phyloP scores from a whole-genome alignment of 1,140 invertebrate species.

The Archivesica marissinica region DNA sequence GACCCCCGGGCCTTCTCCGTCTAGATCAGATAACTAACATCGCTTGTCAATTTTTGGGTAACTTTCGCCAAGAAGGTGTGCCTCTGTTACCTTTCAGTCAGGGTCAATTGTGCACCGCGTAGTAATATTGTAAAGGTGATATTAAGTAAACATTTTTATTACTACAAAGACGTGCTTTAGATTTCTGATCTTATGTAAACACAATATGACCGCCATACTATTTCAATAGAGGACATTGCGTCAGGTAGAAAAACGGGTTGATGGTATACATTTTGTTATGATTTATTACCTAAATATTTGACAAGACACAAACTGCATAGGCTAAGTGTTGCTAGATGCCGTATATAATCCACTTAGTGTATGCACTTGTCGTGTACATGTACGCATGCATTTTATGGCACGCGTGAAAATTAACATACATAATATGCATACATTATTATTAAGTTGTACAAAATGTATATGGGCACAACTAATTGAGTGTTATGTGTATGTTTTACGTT shows the following conservation, averaged over 20 bases:
- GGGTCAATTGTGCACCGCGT: neutral
- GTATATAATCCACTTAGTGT: too few species aligned
- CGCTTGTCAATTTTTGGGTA: constrained; percentile 12
- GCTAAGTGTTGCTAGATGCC: too few species aligned
- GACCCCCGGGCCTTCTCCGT: constrained; percentile 6
- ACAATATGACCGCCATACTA: neutral
- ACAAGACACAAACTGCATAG: neutral
- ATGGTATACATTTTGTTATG: neutral
- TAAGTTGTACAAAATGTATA: too few species aligned
- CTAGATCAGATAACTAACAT: constrained; percentile 14
- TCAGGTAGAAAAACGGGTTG: neutral
- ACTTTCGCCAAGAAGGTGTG: constrained; percentile 25
- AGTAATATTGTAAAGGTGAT: constrained; percentile 13
- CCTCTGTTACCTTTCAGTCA: neutral
- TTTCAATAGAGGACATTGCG: neutral
- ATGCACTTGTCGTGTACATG: too few species aligned
- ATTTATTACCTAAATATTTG: constrained; percentile 31
- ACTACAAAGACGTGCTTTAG: constrained; percentile 21
- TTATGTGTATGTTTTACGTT: too few species aligned
- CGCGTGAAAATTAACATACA: too few species aligned
- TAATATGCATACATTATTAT: too few species aligned
- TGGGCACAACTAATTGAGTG: too few species aligned
- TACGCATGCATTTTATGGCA: too few species aligned
- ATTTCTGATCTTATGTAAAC: constrained; percentile 40
- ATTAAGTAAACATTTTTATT: constrained; percentile 35